Base-by-base conservation (phyloP, 2,113 vertebrate species). In the Pithys albifrons region DNA sequence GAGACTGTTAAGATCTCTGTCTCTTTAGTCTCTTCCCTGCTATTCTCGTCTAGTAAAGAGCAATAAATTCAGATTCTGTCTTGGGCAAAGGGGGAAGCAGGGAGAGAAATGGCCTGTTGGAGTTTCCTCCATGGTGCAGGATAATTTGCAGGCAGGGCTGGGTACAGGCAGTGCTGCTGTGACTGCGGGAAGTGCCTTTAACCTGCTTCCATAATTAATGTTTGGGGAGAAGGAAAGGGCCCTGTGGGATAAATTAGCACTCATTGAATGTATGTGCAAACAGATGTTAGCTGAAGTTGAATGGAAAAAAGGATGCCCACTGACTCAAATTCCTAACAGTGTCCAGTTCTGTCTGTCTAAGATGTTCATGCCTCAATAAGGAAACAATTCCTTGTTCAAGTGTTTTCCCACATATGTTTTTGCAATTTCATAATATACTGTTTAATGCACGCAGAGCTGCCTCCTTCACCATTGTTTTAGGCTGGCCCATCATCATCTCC, bases 181-280 rank as follows among this genome's bases (percentile, higher is more conserved):
- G 65, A 31, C 83, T 25, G 70, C 1, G 2, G 52, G 51, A 75
- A 70, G 16, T 57, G 85, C 91, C 91, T 86, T 77, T 91, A 94
- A 73, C 93, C 78, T 3, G 20, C 88, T 74, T 94, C 46, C 70
- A 94, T 93, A 93, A 96, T 94, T 95, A n/a, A 97, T 94, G 84
- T 51, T 12, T 57, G 43, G 84, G 74, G 85, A 78, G 73, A 10
- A 35, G 54, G 80, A 78, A 80, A 78, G 84, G 6, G 23, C 71
- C 75, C 93, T 43, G 59, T 85, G 93, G 86, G 84, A 80, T 65
- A 46, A 65, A 74, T 71, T 91, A 62, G 46, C 70, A 9, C 81
- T 89, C 61, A 16, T 4, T 48, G 71, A 57, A 20, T 49, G 70
- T 77, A 29, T 14, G 3, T 82, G 39, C 66, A 85, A 48, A 72